Evolutionary conservation across 1,140 invertebrate species (phyloP).

Genomic region (Drosophila quadrilineata): DNA sequence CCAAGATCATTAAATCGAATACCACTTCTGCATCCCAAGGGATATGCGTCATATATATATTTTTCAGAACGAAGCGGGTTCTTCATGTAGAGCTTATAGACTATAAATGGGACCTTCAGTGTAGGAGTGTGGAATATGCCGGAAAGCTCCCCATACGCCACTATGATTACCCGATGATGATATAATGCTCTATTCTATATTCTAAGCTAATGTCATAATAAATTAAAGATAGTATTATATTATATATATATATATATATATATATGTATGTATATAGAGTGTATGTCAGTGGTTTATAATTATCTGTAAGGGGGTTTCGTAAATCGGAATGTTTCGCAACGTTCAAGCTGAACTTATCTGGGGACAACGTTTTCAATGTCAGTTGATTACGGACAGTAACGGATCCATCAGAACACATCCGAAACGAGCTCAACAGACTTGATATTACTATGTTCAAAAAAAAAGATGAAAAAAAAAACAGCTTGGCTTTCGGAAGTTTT

Average conservation of each 20-base stretch:
- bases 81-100: too few species aligned
- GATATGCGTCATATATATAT: constrained; percentile 15
- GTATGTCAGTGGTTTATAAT: background rate
- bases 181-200: background rate
- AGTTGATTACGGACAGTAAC: constrained; percentile 35
- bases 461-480: too few species aligned
- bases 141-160: constrained; percentile 8
- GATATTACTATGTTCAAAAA: too few species aligned
- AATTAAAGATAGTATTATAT: background rate
- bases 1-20: constrained; percentile 4
- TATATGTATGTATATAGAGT: background rate
- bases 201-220: constrained; percentile 9
- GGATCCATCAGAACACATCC: constrained; percentile 2
- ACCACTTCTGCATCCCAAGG: constrained; percentile 2
- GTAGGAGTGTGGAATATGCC: background rate
- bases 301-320: too few species aligned
- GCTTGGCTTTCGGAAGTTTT: constrained; percentile 37
- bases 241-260: background rate
- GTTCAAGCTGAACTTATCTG: constrained; percentile 32
- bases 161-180: too few species aligned
- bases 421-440: background rate
- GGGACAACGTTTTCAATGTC: constrained; percentile 41
- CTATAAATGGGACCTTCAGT: background rate
- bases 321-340: constrained; percentile 34
- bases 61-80: background rate